A percentile compares a stretch with the other conserved stretches of the same genome.
These are phyloP conservation scores for Syndactyla subalaris DNA, from an alignment of 2,797 vertebrate species.

Conservation along the genomic window DNA sequence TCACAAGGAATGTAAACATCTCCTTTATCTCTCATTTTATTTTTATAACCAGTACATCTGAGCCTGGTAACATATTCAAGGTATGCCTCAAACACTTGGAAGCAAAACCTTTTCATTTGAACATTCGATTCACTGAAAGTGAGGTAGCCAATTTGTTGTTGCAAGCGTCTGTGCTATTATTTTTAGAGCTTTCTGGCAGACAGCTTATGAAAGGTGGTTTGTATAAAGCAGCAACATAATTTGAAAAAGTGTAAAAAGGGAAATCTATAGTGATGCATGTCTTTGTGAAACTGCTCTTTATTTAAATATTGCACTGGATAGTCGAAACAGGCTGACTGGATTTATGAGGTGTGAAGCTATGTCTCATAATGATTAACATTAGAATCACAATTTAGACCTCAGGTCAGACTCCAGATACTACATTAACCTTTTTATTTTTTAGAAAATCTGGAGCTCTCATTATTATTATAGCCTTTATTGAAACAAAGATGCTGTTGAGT, in stretches of 20 bases:
- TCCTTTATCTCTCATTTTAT: constrained; percentile 48
- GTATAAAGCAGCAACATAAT: constrained; percentile 62
- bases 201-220: constrained; percentile 68
- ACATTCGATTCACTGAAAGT: constrained; percentile 53
- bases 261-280: constrained; percentile 62
- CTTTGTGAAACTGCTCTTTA: constrained; percentile 71
- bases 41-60: constrained; percentile 37
- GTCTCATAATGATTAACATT: constrained; percentile 70
- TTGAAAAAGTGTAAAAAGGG: constrained; percentile 56
- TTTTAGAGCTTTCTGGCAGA: constrained; percentile 72
- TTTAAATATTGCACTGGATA: constrained; percentile 37
- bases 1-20: constrained; percentile 21
- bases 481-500: constrained; percentile 15
- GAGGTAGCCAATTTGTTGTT: constrained; percentile 70
- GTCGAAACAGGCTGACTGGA: constrained; percentile 44
- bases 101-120: constrained; percentile 60
- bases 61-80: constrained; percentile 54
- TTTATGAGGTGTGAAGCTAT: constrained; percentile 71
- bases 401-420: constrained; percentile 68
- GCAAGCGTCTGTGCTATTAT: constrained; percentile 72
- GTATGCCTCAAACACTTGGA: constrained; percentile 58
- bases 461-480: neutral
- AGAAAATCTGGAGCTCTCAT: constrained; percentile 33
- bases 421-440: constrained; percentile 27
- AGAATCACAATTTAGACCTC: constrained; percentile 70